phyloP scores from a whole-genome alignment of 2,888 invertebrate genomes.

The Dasypogon diadema region DNA sequence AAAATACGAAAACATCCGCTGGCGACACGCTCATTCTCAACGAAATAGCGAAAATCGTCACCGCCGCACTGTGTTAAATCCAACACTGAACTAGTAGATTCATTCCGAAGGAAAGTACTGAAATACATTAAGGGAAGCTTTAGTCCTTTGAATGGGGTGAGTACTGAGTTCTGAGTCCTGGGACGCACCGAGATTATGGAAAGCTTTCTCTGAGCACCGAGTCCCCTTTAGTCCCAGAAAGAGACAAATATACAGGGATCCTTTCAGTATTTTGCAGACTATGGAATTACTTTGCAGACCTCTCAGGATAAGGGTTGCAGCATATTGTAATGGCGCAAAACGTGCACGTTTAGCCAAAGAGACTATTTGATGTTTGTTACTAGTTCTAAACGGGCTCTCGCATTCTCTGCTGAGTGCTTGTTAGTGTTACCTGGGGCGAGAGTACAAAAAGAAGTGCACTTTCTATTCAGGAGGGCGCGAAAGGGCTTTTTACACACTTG shows the following conservation, averaged over 20 bases:
- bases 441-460: slow-evolving; percentile 19
- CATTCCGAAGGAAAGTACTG: slow-evolving; percentile 44
- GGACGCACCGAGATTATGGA: not conserved
- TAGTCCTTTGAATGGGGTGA: slow-evolving; percentile 9
- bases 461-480: slow-evolving; percentile 21
- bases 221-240: not conserved
- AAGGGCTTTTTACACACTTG: slow-evolving; percentile 17
- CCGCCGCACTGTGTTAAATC: slow-evolving; percentile 48
- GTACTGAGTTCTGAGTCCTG: not conserved
- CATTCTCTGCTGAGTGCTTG: slow-evolving; percentile 7
- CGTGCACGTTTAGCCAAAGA: slow-evolving; percentile 21
- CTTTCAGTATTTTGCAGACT: slow-evolving; percentile 23
- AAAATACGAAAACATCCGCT: not conserved
- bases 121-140: slow-evolving; percentile 45
- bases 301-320: slow-evolving; percentile 15
- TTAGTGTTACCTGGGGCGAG: slow-evolving; percentile 20
- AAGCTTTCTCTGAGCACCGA: slow-evolving; percentile 21
- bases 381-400: not conserved
- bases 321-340: slow-evolving; percentile 42
- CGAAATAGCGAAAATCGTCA: not conserved
- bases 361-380: not conserved
- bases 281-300: slow-evolving; percentile 32
- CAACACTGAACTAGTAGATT: slow-evolving; percentile 53
- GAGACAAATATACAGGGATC: slow-evolving; percentile 1
- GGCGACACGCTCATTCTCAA: not conserved